These are phyloP conservation scores for Tupiocoris notatus DNA, from an alignment of 2,888 invertebrate species.

Conservation along the genomic window DNA sequence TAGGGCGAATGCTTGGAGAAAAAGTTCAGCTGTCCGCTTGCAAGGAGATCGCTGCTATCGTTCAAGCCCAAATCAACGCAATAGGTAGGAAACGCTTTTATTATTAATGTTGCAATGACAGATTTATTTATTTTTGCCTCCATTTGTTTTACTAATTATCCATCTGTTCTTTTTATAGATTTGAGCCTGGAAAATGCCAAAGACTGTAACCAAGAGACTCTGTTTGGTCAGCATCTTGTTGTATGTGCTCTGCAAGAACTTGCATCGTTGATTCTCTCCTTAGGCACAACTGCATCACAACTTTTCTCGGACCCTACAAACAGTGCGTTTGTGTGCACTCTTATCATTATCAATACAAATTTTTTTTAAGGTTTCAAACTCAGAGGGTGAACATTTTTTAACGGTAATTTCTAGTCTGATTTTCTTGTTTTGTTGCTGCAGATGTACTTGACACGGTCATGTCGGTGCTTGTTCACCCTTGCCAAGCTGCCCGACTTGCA, in stretches of 20 bases:
- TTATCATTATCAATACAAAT: too few relatives aligned
- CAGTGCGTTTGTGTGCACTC: slow-evolving; percentile 59
- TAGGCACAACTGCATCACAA: slow-evolving; percentile 93
- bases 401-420: too few relatives aligned
- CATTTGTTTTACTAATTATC: slow-evolving; percentile 30
- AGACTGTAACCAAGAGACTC: slow-evolving; percentile 84
- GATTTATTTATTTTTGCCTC: slow-evolving; percentile 7
- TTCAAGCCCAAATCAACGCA: slow-evolving; percentile 92
- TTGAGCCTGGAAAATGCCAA: slow-evolving; percentile 90
- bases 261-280: slow-evolving; percentile 80
- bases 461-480: slow-evolving; percentile 88
- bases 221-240: slow-evolving; percentile 85
- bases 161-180: slow-evolving; percentile 56
- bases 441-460: slow-evolving; percentile 74
- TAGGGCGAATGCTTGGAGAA: slow-evolving; percentile 90
- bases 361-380: too few relatives aligned
- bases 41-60: slow-evolving; percentile 87
- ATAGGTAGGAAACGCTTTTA: slow-evolving; percentile 60
- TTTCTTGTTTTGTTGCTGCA: too few relatives aligned
- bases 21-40: slow-evolving; percentile 95
- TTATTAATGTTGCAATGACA: neutral
- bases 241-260: slow-evolving; percentile 94
- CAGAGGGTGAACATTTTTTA: too few relatives aligned
- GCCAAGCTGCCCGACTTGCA: slow-evolving; percentile 86
- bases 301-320: slow-evolving; percentile 84